Evolutionary conservation across 2,888 invertebrate species (phyloP).

Genomic region (Cephus nigrinus): DNA sequence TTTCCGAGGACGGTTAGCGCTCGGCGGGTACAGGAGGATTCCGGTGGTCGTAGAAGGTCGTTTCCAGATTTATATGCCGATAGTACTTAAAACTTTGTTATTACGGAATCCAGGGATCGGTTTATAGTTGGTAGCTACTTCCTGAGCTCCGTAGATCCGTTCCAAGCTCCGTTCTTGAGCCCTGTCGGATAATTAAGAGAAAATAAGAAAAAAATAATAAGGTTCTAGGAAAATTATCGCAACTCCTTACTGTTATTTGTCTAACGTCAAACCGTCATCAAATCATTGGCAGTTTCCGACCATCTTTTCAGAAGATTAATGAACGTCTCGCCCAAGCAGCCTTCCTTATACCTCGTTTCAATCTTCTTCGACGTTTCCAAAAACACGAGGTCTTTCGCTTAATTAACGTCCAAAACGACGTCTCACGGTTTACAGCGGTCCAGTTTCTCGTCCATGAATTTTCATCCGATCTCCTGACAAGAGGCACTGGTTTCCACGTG

Average conservation of each 20-base stretch:
- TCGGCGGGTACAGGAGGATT: not conserved
- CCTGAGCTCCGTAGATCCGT: not conserved
- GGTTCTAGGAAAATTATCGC: not conserved
- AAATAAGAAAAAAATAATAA: not conserved
- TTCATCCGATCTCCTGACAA: not conserved
- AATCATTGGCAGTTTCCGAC: not conserved
- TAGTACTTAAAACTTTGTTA: conserved; percentile 1
- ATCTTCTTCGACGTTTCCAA: not conserved
- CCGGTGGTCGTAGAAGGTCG: not conserved
- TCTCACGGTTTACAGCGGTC: not conserved
- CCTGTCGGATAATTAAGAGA: not conserved
- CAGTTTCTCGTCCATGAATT: not conserved
- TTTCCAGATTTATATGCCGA: not conserved
- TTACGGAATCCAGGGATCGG: not conserved
- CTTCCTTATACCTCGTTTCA: not conserved
- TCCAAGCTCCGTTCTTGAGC: not conserved
- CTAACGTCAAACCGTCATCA: not conserved
- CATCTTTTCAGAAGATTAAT: not conserved
- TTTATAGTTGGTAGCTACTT: not conserved
- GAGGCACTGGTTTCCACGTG: too few relatives aligned
- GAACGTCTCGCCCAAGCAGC: not conserved
- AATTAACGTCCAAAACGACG: not conserved
- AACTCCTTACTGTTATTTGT: not conserved
- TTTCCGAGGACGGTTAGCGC: not conserved
- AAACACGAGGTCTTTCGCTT: not conserved